These are phyloP conservation scores for Isurus oxyrinchus DNA, from an alignment of 2,113 vertebrate genomes.

Conservation along the genomic window DNA sequence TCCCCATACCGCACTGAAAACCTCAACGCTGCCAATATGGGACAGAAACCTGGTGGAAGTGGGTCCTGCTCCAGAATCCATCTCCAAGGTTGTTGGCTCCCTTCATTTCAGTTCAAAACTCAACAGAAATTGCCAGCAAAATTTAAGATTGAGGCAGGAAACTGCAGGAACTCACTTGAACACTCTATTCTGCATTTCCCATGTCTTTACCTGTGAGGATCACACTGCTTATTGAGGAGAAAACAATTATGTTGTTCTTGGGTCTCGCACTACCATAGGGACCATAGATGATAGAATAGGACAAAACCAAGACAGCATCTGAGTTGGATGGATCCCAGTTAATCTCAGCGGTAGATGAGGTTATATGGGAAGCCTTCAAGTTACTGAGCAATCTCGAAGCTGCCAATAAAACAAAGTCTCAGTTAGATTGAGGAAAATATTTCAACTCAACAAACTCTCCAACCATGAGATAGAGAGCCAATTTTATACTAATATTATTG, in stretches of 20 bases:
- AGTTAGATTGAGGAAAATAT: neutral
- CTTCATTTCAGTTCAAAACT: neutral
- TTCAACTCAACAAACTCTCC: neutral
- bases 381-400: neutral
- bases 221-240: neutral
- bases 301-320: too few relatives aligned
- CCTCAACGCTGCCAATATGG: neutral
- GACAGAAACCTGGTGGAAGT: neutral
- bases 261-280: neutral
- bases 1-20: neutral
- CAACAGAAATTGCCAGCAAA: neutral
- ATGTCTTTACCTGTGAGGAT: neutral
- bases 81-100: neutral
- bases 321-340: neutral
- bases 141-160: neutral
- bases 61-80: neutral
- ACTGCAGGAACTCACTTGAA: neutral
- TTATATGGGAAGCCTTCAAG: neutral
- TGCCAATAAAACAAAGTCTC: neutral
- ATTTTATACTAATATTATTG: neutral
- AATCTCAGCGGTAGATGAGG: neutral
- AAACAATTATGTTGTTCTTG: neutral
- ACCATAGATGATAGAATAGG: neutral
- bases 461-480: neutral
- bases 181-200: neutral